These are phyloP conservation scores for Pogoniulus pusillus DNA, from an alignment of 2,797 vertebrate species.

Conservation along the genomic window DNA sequence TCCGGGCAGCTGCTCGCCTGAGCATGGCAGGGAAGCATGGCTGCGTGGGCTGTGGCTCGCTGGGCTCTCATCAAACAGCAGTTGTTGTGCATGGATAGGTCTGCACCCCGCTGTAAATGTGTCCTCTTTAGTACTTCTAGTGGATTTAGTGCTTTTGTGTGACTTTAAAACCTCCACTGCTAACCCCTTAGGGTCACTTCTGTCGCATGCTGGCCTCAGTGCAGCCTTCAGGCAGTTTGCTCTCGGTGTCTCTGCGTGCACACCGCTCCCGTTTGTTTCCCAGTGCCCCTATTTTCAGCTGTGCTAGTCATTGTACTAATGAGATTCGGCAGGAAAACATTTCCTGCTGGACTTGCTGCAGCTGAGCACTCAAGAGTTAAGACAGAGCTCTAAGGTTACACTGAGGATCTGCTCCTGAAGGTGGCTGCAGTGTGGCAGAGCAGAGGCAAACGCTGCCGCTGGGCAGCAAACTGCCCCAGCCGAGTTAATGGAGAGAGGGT, in stretches of 20 bases:
- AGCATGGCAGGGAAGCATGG: background rate
- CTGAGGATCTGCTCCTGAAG: background rate
- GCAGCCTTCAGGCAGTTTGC: slow-evolving; percentile 39
- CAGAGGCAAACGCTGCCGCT: background rate
- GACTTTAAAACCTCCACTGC: background rate
- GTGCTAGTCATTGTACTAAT: slow-evolving; percentile 10
- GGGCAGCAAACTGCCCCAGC: background rate
- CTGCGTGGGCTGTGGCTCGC: background rate
- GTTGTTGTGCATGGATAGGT: background rate
- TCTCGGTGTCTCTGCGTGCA: background rate
- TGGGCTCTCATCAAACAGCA: background rate
- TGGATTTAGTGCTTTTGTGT: background rate
- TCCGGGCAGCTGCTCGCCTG: background rate
- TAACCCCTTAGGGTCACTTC: background rate
- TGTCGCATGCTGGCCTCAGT: background rate
- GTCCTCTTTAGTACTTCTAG: background rate
- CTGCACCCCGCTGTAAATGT: background rate
- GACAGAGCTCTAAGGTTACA: background rate
- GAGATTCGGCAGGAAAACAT: slow-evolving; percentile 12
- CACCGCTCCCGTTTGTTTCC: slow-evolving; percentile 38
- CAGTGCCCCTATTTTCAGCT: background rate
- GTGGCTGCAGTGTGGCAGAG: background rate
- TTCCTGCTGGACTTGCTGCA: background rate
- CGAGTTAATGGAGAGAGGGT: background rate
- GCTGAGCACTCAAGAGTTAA: background rate